Conservation (phyloP, 2,888 invertebrate genomes). For the Tenthredo scrophulariae region DNA sequence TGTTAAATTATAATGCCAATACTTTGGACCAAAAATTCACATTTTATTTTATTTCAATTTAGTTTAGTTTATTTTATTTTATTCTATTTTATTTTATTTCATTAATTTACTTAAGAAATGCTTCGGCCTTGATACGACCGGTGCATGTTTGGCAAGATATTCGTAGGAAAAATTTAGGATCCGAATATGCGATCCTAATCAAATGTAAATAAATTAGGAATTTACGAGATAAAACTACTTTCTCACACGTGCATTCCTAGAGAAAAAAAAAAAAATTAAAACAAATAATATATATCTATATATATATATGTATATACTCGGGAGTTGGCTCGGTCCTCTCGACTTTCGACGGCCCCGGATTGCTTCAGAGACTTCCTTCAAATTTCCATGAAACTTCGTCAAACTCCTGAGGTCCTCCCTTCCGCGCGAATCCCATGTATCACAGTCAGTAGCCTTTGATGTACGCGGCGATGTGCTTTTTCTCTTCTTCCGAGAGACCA, state of each 20-base stretch:
- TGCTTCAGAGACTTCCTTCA: constrained; percentile 5
- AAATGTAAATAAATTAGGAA: constrained; percentile 5
- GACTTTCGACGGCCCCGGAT: constrained; percentile 12
- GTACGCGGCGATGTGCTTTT: constrained; percentile 87
- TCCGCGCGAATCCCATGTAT: constrained; percentile 61
- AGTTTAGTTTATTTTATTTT: neutral
- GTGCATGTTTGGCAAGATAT: constrained; percentile 51
- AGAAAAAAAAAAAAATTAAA: neutral
- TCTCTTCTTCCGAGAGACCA: constrained; percentile 90
- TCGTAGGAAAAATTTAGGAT: constrained; percentile 39
- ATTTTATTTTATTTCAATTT: neutral
- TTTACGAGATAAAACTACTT: constrained; percentile 27
- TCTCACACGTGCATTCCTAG: constrained; percentile 11
- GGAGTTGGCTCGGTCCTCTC: constrained; percentile 21
- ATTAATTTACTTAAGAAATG: constrained; percentile 39
- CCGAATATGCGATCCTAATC: constrained; percentile 6
- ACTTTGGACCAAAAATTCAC: constrained; percentile 27
- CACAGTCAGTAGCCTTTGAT: constrained; percentile 85
- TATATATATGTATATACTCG: neutral
- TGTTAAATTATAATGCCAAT: constrained; percentile 34
- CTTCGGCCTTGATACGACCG: constrained; percentile 22
- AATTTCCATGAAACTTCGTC: constrained; percentile 22
- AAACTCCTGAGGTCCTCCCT: constrained; percentile 26
- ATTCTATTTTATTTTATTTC: constrained; percentile 25
- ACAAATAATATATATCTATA: neutral